Evolutionary conservation across 1,140 invertebrate genomes (phyloP).

Genomic region (Tribolium madens): DNA sequence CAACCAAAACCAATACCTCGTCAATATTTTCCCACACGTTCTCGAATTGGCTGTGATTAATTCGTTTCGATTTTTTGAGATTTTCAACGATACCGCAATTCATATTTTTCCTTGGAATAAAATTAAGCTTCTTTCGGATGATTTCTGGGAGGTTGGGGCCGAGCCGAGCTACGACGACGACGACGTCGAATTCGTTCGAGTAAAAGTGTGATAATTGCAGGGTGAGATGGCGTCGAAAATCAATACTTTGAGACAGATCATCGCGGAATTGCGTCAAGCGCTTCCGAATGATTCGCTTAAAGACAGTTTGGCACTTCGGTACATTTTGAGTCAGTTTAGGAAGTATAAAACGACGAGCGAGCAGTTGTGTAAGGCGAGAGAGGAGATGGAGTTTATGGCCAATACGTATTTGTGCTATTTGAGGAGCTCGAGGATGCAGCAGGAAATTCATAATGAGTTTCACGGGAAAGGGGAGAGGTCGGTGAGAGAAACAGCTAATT

Average conservation of each 20-base stretch:
- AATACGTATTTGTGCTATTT: conserved; percentile 83
- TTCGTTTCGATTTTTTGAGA: conserved; percentile 74
- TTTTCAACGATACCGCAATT: conserved; percentile 80
- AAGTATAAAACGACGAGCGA: conserved; percentile 82
- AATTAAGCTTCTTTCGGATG: conserved; percentile 65
- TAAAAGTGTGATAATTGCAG: conserved; percentile 41
- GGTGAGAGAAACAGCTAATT: conserved; percentile 80
- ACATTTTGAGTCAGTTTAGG: conserved; percentile 78
- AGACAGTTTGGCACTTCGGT: conserved; percentile 73
- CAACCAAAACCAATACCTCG: conserved; percentile 69
- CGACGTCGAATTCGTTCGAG: conserved; percentile 72
- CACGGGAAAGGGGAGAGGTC: conserved; percentile 81
- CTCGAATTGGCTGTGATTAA: conserved; percentile 75
- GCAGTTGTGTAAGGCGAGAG: conserved; percentile 82
- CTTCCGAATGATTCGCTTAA: conserved; percentile 68
- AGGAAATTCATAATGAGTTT: conserved; percentile 79
- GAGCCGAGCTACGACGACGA: conserved; percentile 71
- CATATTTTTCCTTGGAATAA: conserved; percentile 73
- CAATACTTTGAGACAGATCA: conserved; percentile 69
- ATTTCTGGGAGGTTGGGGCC: conserved; percentile 70
- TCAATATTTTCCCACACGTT: conserved; percentile 70
- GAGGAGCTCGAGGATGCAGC: conserved; percentile 73
- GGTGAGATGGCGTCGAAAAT: conserved; percentile 46
- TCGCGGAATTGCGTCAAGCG: conserved; percentile 72
- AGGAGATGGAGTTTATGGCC: conserved; percentile 78